Evolutionary conservation across 1,140 invertebrate genomes (phyloP).

Genomic region (Listronotus oregonensis): DNA sequence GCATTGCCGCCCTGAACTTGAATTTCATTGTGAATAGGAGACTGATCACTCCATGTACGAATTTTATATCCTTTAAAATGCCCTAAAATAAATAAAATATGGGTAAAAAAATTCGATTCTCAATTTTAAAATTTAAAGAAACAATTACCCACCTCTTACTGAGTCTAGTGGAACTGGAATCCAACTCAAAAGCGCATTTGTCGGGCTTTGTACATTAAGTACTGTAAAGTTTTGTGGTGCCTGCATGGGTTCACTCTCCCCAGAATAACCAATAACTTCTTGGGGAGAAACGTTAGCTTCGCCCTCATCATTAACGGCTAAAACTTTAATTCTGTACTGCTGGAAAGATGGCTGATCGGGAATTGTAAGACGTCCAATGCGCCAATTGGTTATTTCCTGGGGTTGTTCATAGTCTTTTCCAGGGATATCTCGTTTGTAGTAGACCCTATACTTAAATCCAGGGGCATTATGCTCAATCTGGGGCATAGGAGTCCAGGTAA

Average conservation of each 20-base stretch:
- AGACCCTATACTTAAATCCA: constrained; percentile 89
- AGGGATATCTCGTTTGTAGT: constrained; percentile 80
- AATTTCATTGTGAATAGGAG: constrained; percentile 69
- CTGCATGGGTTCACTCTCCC: constrained; percentile 85
- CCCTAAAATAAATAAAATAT: constrained; percentile 11
- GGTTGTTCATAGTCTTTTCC: constrained; percentile 71
- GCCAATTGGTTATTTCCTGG: constrained; percentile 80
- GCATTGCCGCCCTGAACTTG: constrained; percentile 76
- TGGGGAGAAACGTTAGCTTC: constrained; percentile 82
- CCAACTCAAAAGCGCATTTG: constrained; percentile 83
- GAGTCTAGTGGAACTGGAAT: constrained; percentile 75
- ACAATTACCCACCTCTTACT: constrained; percentile 66
- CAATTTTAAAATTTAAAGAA: neutral
- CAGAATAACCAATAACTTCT: constrained; percentile 89
- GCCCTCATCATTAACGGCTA: constrained; percentile 88
- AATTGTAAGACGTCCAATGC: constrained; percentile 67
- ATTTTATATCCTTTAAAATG: constrained; percentile 96
- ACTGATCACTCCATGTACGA: constrained; percentile 87
- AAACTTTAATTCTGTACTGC: constrained; percentile 88
- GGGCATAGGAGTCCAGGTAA: constrained; percentile 93
- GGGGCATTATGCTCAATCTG: constrained; percentile 96
- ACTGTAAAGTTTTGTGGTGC: constrained; percentile 86
- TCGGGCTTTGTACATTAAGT: constrained; percentile 72
- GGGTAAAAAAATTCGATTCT: neutral
- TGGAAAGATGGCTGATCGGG: constrained; percentile 90